Conservation (phyloP, 2,888 invertebrate species). For the Resseliella maxima region DNA sequence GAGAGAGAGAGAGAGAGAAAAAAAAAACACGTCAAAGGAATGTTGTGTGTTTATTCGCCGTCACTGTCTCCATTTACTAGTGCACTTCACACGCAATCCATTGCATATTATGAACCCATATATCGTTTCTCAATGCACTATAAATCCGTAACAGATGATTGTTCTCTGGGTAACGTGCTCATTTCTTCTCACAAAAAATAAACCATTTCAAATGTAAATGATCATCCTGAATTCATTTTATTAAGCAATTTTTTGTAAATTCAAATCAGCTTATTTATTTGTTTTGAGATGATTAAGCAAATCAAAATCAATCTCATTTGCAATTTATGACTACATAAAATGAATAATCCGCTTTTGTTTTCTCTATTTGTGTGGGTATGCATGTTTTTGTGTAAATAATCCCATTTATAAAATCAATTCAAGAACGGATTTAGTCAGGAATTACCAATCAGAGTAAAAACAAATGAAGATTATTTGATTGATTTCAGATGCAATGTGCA, state of each 20-base stretch:
- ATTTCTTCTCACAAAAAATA: not conserved
- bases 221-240: no score
- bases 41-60: slow-evolving; percentile 16
- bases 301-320: slow-evolving; percentile 4
- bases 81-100: slow-evolving; percentile 28
- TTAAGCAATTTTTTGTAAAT: not conserved
- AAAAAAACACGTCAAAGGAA: not conserved
- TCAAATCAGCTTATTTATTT: not conserved
- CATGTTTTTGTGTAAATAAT: not conserved
- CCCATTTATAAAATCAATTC: not conserved
- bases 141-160: not conserved
- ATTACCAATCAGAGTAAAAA: not conserved
- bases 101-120: slow-evolving; percentile 7
- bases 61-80: slow-evolving; percentile 13
- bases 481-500: not conserved
- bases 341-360: not conserved
- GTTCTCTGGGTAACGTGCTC: not conserved
- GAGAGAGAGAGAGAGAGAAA: not conserved
- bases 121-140: not conserved
- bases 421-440: not conserved
- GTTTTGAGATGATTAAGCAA: not conserved
- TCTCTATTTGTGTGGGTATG: no score
- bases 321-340: not conserved
- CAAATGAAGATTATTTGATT: not conserved
- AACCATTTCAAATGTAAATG: slow-evolving; percentile 9